Evolutionary conservation across 2,797 vertebrate species (phyloP).

Genomic region (Gallirallus australis): DNA sequence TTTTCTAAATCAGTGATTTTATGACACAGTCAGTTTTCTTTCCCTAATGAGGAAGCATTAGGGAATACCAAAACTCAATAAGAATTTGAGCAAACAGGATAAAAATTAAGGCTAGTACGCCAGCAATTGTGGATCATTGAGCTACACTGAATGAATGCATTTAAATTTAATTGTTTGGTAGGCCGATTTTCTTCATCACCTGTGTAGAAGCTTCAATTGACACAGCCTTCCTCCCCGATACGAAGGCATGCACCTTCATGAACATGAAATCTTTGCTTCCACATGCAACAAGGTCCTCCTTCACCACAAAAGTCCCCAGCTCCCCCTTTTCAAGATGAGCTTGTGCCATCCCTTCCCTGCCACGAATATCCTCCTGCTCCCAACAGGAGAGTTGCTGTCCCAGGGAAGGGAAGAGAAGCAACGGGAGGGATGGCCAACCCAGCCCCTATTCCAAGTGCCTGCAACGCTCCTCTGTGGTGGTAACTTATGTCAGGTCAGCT

Average conservation of each 20-base stretch:
- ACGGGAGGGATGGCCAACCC: background rate
- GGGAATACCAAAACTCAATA: background rate
- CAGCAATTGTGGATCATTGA: background rate
- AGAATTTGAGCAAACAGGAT: background rate
- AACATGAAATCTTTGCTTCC: background rate
- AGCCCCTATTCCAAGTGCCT: background rate
- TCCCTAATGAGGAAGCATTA: background rate
- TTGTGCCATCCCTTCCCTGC: background rate
- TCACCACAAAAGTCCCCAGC: background rate
- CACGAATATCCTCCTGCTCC: background rate
- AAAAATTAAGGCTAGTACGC: background rate
- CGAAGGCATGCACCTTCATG: background rate
- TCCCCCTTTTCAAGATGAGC: background rate
- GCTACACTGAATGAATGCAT: background rate
- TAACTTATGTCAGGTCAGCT: background rate
- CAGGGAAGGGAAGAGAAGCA: background rate
- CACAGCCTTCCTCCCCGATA: background rate
- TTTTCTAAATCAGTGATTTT: slow-evolving; percentile 34
- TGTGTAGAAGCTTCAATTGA: accelerated
- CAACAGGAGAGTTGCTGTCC: background rate
- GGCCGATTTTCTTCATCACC: background rate
- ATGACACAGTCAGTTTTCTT: background rate
- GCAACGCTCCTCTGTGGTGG: background rate
- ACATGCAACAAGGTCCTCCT: background rate
- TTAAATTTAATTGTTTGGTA: background rate